Conservation (phyloP, 2,113 vertebrate genomes). For the Rhinoderma darwinii region DNA sequence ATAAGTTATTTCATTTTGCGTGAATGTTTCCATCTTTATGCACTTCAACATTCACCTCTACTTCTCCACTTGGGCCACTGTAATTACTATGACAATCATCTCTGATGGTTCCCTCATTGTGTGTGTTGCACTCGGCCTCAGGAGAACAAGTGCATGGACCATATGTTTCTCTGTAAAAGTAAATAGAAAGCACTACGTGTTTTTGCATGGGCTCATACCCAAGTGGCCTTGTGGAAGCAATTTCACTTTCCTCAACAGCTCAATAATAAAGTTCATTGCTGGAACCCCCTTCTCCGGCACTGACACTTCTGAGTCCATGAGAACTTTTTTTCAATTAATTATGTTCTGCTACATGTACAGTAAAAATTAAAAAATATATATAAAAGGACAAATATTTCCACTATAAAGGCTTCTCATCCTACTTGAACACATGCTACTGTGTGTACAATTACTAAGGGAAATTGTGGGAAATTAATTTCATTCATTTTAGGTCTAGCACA, state of each 20-base stretch:
- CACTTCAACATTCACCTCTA: not conserved
- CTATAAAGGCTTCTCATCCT: not conserved
- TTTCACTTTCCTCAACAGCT: constrained; percentile 47
- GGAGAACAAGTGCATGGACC: constrained; percentile 42
- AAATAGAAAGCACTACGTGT: constrained; percentile 44
- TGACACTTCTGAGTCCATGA: constrained; percentile 4
- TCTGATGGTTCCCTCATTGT: constrained; percentile 28
- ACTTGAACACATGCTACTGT: too few species aligned
- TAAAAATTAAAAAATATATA: not conserved
- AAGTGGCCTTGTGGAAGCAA: constrained; percentile 44
- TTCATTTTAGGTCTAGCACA: too few species aligned
- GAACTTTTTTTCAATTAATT: constrained; percentile 14
- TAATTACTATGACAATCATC: constrained; percentile 32
- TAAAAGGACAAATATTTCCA: not conserved
- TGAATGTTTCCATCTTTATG: not conserved
- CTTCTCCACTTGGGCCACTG: constrained; percentile 1
- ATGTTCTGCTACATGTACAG: constrained; percentile 8
- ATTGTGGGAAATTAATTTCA: too few species aligned
- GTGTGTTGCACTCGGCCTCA: constrained; percentile 30
- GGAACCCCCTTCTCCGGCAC: not conserved
- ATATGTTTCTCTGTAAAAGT: constrained; percentile 43
- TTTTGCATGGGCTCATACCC: constrained; percentile 25
- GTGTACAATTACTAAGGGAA: too few species aligned
- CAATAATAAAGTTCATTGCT: constrained; percentile 37
- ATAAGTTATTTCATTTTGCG: not conserved